A percentile compares a stretch with the other conserved stretches of the same genome.
Conservation (phyloP, 2,888 invertebrate species). For the Caradrina kadenii region DNA sequence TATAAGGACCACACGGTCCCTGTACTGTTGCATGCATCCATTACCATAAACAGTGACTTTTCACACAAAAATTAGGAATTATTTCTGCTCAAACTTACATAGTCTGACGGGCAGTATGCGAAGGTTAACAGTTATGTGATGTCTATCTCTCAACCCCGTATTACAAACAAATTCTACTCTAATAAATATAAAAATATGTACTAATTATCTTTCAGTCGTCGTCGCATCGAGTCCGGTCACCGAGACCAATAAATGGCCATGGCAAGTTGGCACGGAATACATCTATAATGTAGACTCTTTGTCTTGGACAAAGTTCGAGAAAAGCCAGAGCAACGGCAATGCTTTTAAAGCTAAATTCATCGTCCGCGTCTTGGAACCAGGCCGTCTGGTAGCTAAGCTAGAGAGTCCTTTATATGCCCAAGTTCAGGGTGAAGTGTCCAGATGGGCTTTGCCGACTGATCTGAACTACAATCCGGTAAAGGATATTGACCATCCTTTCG, state of each 20-base stretch:
- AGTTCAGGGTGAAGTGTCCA: conserved; percentile 86
- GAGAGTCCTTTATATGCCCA: conserved; percentile 88
- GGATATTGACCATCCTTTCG: conserved; percentile 90
- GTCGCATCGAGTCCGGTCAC: conserved; percentile 71
- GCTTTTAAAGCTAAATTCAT: conserved; percentile 88
- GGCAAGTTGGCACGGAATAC: conserved; percentile 91
- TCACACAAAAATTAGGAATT: no score
- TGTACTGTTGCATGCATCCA: no score
- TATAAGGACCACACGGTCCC: no score
- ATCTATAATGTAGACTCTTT: conserved; percentile 89
- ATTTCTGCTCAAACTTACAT: no score
- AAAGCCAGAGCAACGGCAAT: conserved; percentile 85
- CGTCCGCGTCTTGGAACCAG: conserved; percentile 88
- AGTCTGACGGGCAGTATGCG: no score
- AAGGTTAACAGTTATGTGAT: no score
- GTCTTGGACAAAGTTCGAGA: conserved; percentile 90
- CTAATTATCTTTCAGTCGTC: conserved; percentile 72
- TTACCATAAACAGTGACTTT: no score
- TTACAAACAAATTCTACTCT: not conserved
- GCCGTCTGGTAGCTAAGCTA: conserved; percentile 85
- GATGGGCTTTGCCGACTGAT: conserved; percentile 70
- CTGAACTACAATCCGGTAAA: conserved; percentile 88
- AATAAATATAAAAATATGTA: not conserved
- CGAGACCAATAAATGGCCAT: conserved; percentile 79
- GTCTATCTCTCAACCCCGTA: not conserved